Conservation (phyloP, 2,888 invertebrate species). For the Agrilus cyanescens region DNA sequence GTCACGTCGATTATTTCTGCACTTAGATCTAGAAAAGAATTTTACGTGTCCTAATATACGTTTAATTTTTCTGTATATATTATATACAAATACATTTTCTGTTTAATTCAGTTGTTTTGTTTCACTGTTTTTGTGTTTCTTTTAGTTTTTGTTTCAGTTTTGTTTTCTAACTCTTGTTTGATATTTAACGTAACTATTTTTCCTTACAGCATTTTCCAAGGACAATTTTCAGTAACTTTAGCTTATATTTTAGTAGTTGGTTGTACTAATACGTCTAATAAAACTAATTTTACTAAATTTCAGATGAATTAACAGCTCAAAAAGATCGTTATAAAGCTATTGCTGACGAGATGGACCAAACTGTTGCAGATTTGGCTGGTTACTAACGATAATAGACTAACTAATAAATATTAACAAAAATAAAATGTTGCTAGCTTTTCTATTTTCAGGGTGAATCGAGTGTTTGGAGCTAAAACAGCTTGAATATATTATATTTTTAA, state of each 20-base stretch:
- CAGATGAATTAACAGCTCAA: constrained; percentile 80
- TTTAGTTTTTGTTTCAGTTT: constrained; percentile 9
- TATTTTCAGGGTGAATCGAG: too few species aligned
- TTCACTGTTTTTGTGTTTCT: constrained; percentile 6
- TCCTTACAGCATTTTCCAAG: neutral
- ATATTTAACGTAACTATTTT: neutral
- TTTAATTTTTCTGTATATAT: constrained; percentile 20
- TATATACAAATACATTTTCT: constrained; percentile 20
- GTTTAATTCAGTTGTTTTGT: constrained; percentile 14
- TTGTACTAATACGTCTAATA: neutral
- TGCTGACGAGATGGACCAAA: constrained; percentile 94
- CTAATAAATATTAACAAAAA: too few species aligned
- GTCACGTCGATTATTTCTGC: too few species aligned
- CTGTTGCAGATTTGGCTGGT: constrained; percentile 89
- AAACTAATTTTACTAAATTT: constrained; percentile 20
- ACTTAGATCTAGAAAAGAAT: too few species aligned
- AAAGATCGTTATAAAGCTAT: constrained; percentile 97
- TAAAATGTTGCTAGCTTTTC: too few species aligned
- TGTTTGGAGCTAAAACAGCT: too few species aligned
- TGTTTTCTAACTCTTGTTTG: neutral
- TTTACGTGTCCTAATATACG: constrained; percentile 7
- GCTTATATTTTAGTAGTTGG: neutral
- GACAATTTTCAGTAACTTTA: neutral
- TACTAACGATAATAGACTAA: constrained; percentile 43
- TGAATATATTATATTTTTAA: too few species aligned